These are phyloP conservation scores for Lophura swinhoii DNA, from an alignment of 2,797 vertebrate species.

Conservation along the genomic window DNA sequence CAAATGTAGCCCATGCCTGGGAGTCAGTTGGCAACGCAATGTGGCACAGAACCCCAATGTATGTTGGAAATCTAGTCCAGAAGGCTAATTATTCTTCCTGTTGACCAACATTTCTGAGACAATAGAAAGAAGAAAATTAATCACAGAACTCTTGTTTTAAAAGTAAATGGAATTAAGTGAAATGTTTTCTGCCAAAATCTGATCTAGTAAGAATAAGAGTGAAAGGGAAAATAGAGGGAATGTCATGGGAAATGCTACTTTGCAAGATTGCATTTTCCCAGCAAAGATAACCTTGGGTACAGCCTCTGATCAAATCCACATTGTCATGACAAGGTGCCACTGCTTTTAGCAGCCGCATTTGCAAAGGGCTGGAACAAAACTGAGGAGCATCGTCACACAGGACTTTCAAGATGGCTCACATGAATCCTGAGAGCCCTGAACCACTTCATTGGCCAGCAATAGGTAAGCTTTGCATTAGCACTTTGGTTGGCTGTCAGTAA, in stretches of 20 bases:
- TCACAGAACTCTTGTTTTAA: constrained; percentile 58
- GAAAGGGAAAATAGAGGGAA: constrained; percentile 60
- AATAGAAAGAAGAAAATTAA: constrained; percentile 69
- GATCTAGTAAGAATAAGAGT: constrained; percentile 45
- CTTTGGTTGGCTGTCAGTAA: neutral
- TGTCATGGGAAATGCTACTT: constrained; percentile 17
- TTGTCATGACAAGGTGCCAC: neutral
- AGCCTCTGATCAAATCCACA: constrained; percentile 21
- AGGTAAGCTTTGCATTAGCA: neutral
- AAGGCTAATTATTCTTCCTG: constrained; percentile 35
- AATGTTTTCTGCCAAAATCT: constrained; percentile 59
- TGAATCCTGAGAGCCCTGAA: neutral
- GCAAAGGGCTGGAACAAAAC: neutral
- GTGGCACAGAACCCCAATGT: neutral
- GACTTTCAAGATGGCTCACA: rapidly evolving
- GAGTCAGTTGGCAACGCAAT: neutral
- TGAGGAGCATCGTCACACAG: neutral
- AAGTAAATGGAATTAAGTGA: constrained; percentile 45
- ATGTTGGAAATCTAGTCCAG: constrained; percentile 38
- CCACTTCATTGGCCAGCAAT: neutral
- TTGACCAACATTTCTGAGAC: constrained; percentile 71
- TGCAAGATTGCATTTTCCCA: neutral
- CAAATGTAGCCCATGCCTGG: constrained; percentile 34
- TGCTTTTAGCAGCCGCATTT: neutral
- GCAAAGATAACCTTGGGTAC: neutral